These are phyloP conservation scores for Paraescarpia echinospica DNA, from an alignment of 1,140 invertebrate species.

Conservation along the genomic window DNA sequence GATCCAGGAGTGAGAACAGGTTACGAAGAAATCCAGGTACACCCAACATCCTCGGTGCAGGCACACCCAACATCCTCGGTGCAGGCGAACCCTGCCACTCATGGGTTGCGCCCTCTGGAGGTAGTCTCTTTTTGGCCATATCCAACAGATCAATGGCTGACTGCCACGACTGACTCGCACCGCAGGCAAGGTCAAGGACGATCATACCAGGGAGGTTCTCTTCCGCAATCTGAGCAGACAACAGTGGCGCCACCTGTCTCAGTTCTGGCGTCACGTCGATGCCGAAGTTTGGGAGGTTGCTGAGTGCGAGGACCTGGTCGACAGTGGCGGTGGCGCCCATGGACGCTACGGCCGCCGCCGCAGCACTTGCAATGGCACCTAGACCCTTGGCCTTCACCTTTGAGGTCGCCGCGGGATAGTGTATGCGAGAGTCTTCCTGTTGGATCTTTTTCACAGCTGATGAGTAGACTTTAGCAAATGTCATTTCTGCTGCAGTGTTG, in stretches of 20 bases:
- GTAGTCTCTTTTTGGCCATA: slow-evolving; percentile 15
- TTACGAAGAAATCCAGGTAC: background rate
- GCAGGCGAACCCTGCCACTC: background rate
- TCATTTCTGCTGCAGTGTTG: slow-evolving; percentile 42
- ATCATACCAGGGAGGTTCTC: slow-evolving; percentile 40
- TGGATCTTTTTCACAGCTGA: slow-evolving; percentile 32
- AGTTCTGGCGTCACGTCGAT: slow-evolving; percentile 22
- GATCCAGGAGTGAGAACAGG: background rate
- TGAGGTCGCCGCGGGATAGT: background rate
- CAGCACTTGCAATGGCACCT: slow-evolving; percentile 42
- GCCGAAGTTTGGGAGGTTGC: slow-evolving; percentile 34
- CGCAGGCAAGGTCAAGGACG: slow-evolving; percentile 46
- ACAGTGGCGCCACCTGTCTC: slow-evolving; percentile 21
- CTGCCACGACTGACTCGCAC: slow-evolving; percentile 43
- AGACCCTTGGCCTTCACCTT: slow-evolving; percentile 37
- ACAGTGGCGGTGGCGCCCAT: slow-evolving; percentile 44
- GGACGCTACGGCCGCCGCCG: slow-evolving; percentile 48
- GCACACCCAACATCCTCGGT: too few relatives aligned
- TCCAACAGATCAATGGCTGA: slow-evolving; percentile 22
- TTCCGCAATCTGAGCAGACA: slow-evolving; percentile 30
- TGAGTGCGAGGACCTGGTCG: slow-evolving; percentile 43
- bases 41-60: background rate
- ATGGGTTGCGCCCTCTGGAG: background rate
- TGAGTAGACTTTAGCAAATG: slow-evolving; percentile 43
- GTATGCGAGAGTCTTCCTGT: background rate